Evolutionary conservation across 1,140 invertebrate genomes (phyloP).

Genomic region (Himalopsyche phryganea): DNA sequence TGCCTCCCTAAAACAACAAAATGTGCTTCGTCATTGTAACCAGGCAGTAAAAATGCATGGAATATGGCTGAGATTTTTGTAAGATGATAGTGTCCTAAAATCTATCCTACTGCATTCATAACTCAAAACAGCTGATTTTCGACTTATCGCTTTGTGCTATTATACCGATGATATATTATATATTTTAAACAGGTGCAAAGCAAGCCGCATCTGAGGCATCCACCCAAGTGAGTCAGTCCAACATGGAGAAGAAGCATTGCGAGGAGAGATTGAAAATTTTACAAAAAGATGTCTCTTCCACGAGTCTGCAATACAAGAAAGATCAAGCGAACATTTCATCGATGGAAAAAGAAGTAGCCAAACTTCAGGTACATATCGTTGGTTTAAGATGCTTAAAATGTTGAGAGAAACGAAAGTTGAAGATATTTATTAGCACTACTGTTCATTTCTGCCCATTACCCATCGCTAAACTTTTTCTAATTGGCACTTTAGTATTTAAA

Average conservation of each 20-base stretch:
- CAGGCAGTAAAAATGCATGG: too few species aligned
- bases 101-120: too few species aligned
- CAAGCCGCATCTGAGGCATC: constrained; percentile 71
- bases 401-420: too few species aligned
- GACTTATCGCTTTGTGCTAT: too few species aligned
- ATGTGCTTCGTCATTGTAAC: too few species aligned
- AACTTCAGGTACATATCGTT: constrained; percentile 45
- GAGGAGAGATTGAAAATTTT: constrained; percentile 66
- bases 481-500: background rate
- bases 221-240: constrained; percentile 75
- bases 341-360: constrained; percentile 61
- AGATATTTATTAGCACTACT: too few species aligned
- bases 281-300: constrained; percentile 65
- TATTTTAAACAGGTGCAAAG: constrained; percentile 68
- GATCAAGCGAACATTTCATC: constrained; percentile 64
- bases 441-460: background rate
- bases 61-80: too few species aligned
- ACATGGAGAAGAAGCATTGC: constrained; percentile 73
- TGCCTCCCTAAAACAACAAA: too few species aligned
- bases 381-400: too few species aligned
- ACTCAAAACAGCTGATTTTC: too few species aligned
- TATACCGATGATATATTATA: too few species aligned
- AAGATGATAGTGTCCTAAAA: too few species aligned
- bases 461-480: background rate
- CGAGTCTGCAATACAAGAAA: constrained; percentile 67